Conservation (phyloP, 1,140 invertebrate species). For the Psilanteris sp. region DNA sequence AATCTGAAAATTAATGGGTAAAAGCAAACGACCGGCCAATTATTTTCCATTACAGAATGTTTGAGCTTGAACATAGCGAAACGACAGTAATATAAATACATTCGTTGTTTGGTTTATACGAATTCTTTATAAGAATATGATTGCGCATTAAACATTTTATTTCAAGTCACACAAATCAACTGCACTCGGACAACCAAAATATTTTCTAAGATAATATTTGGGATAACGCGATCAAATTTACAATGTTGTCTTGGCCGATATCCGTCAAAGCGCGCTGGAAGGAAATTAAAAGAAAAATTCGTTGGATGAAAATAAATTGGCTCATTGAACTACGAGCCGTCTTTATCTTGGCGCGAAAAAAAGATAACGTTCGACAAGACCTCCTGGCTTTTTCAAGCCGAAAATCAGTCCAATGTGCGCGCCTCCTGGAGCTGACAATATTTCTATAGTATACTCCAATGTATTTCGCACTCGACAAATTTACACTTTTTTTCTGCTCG, state of each 20-base stretch:
- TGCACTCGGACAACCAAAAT: constrained; percentile 37
- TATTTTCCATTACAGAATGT: no score
- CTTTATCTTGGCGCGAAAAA: constrained; percentile 2
- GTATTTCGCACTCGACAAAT: constrained; percentile 3
- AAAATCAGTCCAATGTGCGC: constrained; percentile 6
- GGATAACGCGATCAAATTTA: constrained; percentile 4
- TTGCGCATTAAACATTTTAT: constrained; percentile 45
- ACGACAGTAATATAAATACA: no score
- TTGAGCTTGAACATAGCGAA: no score
- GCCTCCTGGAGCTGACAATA: constrained; percentile 9
- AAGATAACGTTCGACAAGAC: constrained; percentile 3
- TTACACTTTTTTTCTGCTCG: neutral
- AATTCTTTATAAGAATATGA: no score
- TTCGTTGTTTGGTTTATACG: no score
- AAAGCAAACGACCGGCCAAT: no score
- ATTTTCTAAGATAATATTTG: constrained; percentile 28
- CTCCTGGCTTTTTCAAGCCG: constrained; percentile 8
- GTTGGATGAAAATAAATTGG: neutral
- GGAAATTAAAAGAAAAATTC: neutral
- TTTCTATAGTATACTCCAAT: constrained; percentile 1
- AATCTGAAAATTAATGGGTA: no score
- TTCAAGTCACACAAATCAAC: constrained; percentile 45
- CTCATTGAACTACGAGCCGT: constrained; percentile 1
- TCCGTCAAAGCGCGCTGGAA: neutral
- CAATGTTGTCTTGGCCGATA: neutral